Evolutionary conservation across 1,140 invertebrate species (phyloP), one percentile per base, ranked within the genome.

Genomic region (Periplaneta americana): DNA sequence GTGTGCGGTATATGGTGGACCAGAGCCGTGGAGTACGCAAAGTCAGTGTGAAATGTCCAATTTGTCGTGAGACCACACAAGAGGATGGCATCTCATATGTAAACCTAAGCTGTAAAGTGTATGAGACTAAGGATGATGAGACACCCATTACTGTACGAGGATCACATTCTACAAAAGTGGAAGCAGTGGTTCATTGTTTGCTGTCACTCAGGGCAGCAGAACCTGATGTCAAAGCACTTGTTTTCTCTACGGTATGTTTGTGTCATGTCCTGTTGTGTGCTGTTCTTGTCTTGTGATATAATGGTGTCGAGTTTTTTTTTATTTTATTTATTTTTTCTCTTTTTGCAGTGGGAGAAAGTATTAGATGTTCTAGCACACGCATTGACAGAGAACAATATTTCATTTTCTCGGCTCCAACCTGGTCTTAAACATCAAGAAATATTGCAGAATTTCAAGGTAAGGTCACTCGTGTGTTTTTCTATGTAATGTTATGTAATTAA

Each of bases 81-180:
- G 85, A 88, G 34, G 84, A 85, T 13, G 91, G 93, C 75, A 90
- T 94, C 22, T 91, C 92, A 0, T 92, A 91, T 85, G 92, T 93
- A 39, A 89, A 91, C 84, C 89, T 88, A 0, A 36, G 76, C 18
- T 34, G 34, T 8, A 83, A 85, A 81, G 76, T 85, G 82, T 82
- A 86, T 22, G 66, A 84, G 22, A 79, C 86, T 35, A 83, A 85
- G 82, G 87, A 89, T 32, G 78, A 82, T 36, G 66, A 34, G n/a
- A 18, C 34, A 31, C 74, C 83, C 22, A 76, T 34, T n/a, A 82
- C 84, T 75, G 84, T 89, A 3, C 85, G 87, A 81, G 93, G 93
- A 4, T 91, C 91, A 81, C 91, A 92, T 86, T 95, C 95, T 0
- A 93, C 93, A 3, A 96, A 96, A 90, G 91, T 96, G 10, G 89